Evolutionary conservation across 2,797 vertebrate species (phyloP).

Genomic region (Meda fulgida): DNA sequence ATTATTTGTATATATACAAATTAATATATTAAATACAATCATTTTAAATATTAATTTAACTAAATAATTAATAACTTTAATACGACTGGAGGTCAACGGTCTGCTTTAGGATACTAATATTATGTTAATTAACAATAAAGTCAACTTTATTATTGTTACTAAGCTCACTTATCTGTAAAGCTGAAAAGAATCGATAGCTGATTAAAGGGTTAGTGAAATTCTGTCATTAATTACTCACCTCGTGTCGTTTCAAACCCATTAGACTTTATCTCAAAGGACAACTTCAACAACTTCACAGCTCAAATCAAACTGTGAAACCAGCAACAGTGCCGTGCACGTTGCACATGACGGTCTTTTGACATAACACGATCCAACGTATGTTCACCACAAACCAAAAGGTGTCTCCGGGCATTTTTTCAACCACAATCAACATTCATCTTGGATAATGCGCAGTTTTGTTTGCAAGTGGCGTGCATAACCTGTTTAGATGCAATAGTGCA

Average conservation of each 20-base stretch:
- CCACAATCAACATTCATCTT: conserved; percentile 10
- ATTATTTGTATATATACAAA: background rate
- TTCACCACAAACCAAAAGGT: conserved; percentile 8
- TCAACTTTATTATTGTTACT: background rate
- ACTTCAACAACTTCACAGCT: background rate
- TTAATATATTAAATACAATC: background rate
- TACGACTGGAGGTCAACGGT: background rate
- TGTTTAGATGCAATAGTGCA: background rate
- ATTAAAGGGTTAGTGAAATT: too few species aligned
- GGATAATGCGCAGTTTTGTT: background rate
- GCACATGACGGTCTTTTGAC: conserved; percentile 1
- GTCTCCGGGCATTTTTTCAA: background rate
- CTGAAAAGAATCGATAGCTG: background rate
- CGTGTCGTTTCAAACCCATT: too few species aligned
- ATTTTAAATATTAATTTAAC: background rate
- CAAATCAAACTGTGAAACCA: conserved; percentile 6
- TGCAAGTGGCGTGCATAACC: background rate
- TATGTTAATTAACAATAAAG: background rate
- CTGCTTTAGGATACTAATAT: background rate
- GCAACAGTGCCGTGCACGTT: background rate
- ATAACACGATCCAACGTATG: conserved; percentile 4
- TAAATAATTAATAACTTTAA: background rate
- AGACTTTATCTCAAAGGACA: background rate
- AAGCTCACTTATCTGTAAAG: background rate
- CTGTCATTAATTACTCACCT: too few species aligned